Evolutionary conservation across 1,140 invertebrate species (phyloP), one percentile per base, ranked within the genome.

Genomic region (Bilobella aurantiaca): DNA sequence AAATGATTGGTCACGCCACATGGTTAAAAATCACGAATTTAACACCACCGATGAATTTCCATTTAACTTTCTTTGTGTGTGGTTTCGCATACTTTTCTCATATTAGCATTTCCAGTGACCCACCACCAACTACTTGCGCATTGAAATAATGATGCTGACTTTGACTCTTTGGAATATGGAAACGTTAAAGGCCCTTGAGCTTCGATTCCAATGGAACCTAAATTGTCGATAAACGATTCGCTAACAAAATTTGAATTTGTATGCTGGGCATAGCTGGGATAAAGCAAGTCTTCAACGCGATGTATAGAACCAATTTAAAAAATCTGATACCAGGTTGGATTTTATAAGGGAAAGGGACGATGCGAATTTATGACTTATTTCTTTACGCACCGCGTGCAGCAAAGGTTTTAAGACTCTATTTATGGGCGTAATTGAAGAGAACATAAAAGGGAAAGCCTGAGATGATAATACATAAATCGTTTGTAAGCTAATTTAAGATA

Each of bases 1-100:
- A 53, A 53, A 12, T 53, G 49, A 53, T 53, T 53, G 49, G 49
- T 53, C 49, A 53, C 49, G 49, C 49, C 49, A 53, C 49, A 53
- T 53, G 49, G 49, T 23, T 53, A 53, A 53, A 53, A 53, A 53
- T 53, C 49, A 53, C 49, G 49, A 23, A 8, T 53, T 23, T 53
- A 16, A 53, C 25, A 53, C 37, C 37, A 42, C 21, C 49, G 49
- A 16, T 12, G 49, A 5, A 53, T 53, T 23, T 23, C 49, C 23
- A 18, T 18, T 12, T 12, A 53, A n/a, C n/a, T 23, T 53, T 53
- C 49, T 12, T 23, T 12, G 49, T 53, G 49, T 53, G 49, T 53
- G 49, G 49, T 23, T 53, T 42, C 18, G 34, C 49, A 53, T 53
- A 53, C 14, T 53, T 53, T 12, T 23, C 49, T 53, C 23, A 53